Evolutionary conservation across 2,888 invertebrate species (phyloP).

Genomic region (Nephrotoma flavescens): DNA sequence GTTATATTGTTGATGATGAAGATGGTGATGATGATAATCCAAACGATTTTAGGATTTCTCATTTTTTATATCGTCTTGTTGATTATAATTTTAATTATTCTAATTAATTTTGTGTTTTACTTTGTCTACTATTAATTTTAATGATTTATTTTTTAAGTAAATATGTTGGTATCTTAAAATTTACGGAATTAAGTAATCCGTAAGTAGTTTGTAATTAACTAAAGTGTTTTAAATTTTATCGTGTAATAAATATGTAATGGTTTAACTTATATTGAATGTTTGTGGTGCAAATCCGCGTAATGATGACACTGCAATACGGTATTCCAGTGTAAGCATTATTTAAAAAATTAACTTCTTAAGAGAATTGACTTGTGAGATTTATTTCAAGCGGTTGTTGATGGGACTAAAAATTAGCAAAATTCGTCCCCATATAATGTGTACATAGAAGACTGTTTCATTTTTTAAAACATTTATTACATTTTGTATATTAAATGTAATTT

Average conservation of each 20-base stretch:
- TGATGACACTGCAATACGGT: too few species aligned
- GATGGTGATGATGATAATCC: background rate
- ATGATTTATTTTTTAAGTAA: background rate
- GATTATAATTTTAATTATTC: background rate
- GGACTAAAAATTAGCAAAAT: too few species aligned
- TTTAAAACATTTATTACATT: too few species aligned
- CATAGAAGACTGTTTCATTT: too few species aligned
- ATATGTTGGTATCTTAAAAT: background rate
- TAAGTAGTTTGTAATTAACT: background rate
- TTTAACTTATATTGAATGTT: background rate
- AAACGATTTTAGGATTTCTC: background rate
- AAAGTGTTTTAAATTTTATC: background rate
- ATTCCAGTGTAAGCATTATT: too few species aligned
- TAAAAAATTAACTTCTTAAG: too few species aligned
- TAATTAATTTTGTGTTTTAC: background rate
- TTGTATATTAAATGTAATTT: too few species aligned
- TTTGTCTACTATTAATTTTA: background rate
- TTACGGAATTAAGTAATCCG: background rate
- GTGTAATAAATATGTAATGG: background rate
- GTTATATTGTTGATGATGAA: background rate
- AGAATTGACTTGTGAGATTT: too few species aligned
- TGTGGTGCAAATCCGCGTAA: too few species aligned
- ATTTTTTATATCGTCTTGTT: background rate
- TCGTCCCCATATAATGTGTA: too few species aligned
- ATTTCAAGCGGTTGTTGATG: too few species aligned